These are phyloP conservation scores for Dryobotodes eremita DNA, from an alignment of 2,888 invertebrate species.

Conservation along the genomic window DNA sequence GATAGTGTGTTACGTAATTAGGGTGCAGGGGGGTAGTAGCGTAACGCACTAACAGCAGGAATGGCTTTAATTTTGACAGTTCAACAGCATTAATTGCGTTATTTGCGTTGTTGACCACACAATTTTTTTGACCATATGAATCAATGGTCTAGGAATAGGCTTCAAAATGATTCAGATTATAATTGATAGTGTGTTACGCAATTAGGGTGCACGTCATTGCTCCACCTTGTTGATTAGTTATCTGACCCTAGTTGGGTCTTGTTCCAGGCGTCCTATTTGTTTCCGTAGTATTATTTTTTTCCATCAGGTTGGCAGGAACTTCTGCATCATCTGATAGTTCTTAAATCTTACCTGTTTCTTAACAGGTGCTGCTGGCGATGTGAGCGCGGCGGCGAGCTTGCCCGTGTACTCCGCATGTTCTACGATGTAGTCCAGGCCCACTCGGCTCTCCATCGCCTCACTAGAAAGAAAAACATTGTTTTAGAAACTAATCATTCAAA, in stretches of 20 bases:
- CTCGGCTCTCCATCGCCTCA: slow-evolving; percentile 95
- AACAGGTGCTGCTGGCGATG: slow-evolving; percentile 96
- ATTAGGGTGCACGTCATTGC: no score
- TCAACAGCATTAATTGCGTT: no score
- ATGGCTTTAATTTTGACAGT: no score
- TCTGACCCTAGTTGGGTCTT: neutral
- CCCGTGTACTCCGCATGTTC: slow-evolving; percentile 97
- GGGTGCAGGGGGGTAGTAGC: no score
- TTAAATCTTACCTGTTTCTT: slow-evolving; percentile 94
- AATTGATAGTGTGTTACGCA: no score
- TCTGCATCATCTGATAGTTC: neutral
- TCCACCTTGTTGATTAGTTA: neutral
- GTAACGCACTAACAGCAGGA: no score
- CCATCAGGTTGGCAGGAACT: no score
- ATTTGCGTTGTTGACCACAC: no score
- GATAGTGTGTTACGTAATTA: no score
- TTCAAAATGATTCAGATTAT: no score
- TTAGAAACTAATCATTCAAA: slow-evolving; percentile 2
- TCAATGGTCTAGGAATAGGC: no score
- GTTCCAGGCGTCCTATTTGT: neutral
- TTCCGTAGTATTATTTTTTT: neutral
- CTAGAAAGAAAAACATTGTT: slow-evolving; percentile 62
- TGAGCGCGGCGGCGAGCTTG: slow-evolving; percentile 97
- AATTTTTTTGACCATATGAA: no score
- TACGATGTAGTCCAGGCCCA: slow-evolving; percentile 98